Percentiles rank a stretch among this genome's conserved stretches.
phyloP scores from a whole-genome alignment of 1,140 invertebrate species.

The Brachionus koreanus region DNA sequence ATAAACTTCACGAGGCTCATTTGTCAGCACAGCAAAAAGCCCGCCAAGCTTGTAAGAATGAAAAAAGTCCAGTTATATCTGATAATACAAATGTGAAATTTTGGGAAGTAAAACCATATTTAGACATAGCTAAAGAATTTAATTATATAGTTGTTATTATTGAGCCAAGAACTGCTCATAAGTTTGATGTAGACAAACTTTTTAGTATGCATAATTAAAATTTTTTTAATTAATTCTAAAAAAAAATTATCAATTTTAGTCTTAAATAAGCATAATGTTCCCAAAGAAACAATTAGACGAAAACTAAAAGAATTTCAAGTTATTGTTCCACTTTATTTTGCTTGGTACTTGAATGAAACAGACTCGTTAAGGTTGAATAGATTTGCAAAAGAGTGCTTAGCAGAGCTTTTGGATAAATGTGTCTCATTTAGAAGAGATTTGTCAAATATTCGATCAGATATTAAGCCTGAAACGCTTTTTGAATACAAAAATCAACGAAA shows the following conservation, averaged over 20 bases:
- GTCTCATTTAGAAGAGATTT: background rate
- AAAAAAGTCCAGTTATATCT: background rate
- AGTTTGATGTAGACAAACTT: conserved; percentile 30
- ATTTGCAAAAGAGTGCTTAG: conserved; percentile 19
- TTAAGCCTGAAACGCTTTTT: background rate
- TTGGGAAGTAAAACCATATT: conserved; percentile 16
- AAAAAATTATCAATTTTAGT: background rate
- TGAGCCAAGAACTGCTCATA: conserved; percentile 16
- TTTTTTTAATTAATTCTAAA: background rate
- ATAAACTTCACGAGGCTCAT: conserved; percentile 52
- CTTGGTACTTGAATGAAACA: conserved; percentile 35
- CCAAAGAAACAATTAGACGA: background rate
- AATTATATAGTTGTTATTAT: conserved; percentile 26
- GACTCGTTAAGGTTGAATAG: conserved; percentile 46
- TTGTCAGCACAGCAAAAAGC: conserved; percentile 56
- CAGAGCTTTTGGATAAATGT: background rate
- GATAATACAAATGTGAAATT: conserved; percentile 37
- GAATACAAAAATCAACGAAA: background rate
- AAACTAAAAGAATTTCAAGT: conserved; percentile 10
- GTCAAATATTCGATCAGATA: background rate
- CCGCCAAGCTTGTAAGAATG: conserved; percentile 57
- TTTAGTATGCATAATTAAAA: background rate
- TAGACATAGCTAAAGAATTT: conserved; percentile 1
- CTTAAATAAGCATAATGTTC: conserved; percentile 14
- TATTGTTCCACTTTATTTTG: background rate